These are phyloP conservation scores for Zaprionus taronus DNA, from an alignment of 1,140 invertebrate genomes.

Conservation along the genomic window DNA sequence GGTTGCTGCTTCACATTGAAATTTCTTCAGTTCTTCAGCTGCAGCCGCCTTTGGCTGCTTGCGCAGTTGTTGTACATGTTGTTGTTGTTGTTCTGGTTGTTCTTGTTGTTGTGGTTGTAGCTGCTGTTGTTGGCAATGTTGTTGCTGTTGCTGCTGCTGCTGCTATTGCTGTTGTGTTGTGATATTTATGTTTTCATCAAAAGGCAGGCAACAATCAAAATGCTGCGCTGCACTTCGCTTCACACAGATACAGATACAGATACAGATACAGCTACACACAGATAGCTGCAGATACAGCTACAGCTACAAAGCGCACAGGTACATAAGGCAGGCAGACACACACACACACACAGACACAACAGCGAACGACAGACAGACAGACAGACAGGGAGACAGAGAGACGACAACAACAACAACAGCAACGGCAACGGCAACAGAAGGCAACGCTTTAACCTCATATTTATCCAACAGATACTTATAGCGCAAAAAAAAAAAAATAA, in stretches of 20 bases:
- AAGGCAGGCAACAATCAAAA: slow-evolving; percentile 81
- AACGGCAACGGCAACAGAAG: slow-evolving; percentile 54
- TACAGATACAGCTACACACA: slow-evolving; percentile 45
- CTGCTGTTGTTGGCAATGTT: not conserved
- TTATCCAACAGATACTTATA: slow-evolving; percentile 84
- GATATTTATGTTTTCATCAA: slow-evolving; percentile 82
- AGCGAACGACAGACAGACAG: slow-evolving; percentile 5
- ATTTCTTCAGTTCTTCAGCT: slow-evolving; percentile 54
- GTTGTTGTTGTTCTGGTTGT: not conserved
- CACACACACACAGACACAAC: slow-evolving; percentile 11
- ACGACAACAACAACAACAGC: slow-evolving; percentile 3
- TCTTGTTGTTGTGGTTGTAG: slow-evolving; percentile 3
- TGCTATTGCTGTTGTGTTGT: slow-evolving; percentile 45
- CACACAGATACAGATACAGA: slow-evolving; percentile 46
- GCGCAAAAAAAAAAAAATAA: slow-evolving; percentile 60
- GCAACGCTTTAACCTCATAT: slow-evolving; percentile 84
- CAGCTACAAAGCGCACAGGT: slow-evolving; percentile 43
- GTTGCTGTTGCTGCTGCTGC: slow-evolving; percentile 12
- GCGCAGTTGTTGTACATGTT: slow-evolving; percentile 21
- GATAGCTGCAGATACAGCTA: slow-evolving; percentile 35
- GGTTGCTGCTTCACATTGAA: slow-evolving; percentile 39
- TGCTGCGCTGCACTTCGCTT: slow-evolving; percentile 72
- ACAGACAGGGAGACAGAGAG: slow-evolving; percentile 7
- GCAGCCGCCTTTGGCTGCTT: slow-evolving; percentile 46
- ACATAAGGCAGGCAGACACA: slow-evolving; percentile 40